A percentile compares a stretch with the other conserved stretches of the same genome.
Evolutionary conservation across 2,797 vertebrate species (phyloP).

Genomic region (Microctenopoma lineatum): DNA sequence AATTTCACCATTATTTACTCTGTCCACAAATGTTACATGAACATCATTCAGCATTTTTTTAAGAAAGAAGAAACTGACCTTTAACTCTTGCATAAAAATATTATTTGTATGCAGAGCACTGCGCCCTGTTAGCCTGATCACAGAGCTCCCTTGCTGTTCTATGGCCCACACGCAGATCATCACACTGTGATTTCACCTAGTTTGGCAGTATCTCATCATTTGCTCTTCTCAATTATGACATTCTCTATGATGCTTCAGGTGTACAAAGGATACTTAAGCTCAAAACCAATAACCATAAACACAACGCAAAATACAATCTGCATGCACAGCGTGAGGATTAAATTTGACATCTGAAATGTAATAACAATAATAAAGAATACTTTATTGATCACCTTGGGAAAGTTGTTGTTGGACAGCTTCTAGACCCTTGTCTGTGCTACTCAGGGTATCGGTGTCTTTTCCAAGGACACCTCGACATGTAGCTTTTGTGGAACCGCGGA

Average conservation of each 20-base stretch:
- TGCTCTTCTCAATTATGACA: conserved; percentile 12
- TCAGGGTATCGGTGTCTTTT: no score
- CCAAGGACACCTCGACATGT: no score
- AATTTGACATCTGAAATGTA: not conserved
- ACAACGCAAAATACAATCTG: conserved; percentile 5
- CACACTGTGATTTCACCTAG: conserved; percentile 71
- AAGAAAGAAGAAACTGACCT: conserved; percentile 44
- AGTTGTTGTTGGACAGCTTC: no score
- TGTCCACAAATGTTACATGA: conserved; percentile 22
- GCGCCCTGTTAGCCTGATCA: conserved; percentile 29
- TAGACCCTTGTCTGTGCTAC: no score
- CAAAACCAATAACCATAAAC: conserved; percentile 13
- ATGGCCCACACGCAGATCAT: conserved; percentile 25
- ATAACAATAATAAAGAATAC: not conserved
- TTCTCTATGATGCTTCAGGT: conserved; percentile 7
- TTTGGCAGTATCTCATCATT: conserved; percentile 30
- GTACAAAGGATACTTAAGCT: conserved; percentile 24
- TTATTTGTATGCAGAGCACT: conserved; percentile 42
- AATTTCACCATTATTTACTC: conserved; percentile 19
- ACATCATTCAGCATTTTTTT: conserved; percentile 17
- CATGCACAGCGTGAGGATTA: not conserved
- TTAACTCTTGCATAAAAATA: conserved; percentile 27
- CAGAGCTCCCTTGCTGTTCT: conserved; percentile 42
- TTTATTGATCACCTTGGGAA: no score
- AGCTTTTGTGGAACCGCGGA: no score